A percentile compares a stretch with the other conserved stretches of the same genome.
Evolutionary conservation across 2,888 invertebrate genomes (phyloP).

Genomic region (Epirrhoe alternata): DNA sequence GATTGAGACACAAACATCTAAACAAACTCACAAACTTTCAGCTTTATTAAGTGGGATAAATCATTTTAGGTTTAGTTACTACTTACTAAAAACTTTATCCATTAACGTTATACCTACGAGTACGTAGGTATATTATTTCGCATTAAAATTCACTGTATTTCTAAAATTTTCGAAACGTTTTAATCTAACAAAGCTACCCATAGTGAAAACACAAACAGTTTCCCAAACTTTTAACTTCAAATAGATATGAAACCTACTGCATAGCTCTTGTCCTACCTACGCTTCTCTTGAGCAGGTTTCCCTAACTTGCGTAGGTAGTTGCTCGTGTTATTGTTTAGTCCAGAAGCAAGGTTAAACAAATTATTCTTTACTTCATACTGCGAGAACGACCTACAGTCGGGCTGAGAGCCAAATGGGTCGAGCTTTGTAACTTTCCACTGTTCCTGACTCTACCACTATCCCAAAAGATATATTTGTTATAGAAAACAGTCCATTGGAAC

Average conservation of each 20-base stretch:
- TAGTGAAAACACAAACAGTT: not conserved
- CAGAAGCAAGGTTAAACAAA: constrained; percentile 45
- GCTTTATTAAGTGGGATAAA: too few species aligned
- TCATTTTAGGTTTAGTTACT: too few species aligned
- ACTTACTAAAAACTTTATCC: too few species aligned
- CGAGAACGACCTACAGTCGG: constrained; percentile 61
- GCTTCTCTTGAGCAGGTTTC: not conserved
- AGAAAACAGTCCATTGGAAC: constrained; percentile 3
- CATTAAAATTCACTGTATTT: too few species aligned
- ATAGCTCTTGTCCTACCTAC: not conserved
- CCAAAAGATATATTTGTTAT: constrained; percentile 25
- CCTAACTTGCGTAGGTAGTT: not conserved
- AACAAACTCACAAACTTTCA: too few species aligned
- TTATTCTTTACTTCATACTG: constrained; percentile 40
- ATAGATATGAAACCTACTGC: not conserved
- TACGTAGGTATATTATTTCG: too few species aligned
- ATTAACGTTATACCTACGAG: too few species aligned
- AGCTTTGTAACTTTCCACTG: constrained; percentile 75
- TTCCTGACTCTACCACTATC: constrained; percentile 62
- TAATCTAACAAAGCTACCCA: not conserved
- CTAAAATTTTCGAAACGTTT: too few species aligned
- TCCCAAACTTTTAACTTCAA: not conserved
- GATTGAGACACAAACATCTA: too few species aligned
- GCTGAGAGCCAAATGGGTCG: constrained; percentile 82
- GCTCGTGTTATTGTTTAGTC: constrained; percentile 36